Conservation (phyloP, 2,888 invertebrate species). For the Epinotia bilunana region DNA sequence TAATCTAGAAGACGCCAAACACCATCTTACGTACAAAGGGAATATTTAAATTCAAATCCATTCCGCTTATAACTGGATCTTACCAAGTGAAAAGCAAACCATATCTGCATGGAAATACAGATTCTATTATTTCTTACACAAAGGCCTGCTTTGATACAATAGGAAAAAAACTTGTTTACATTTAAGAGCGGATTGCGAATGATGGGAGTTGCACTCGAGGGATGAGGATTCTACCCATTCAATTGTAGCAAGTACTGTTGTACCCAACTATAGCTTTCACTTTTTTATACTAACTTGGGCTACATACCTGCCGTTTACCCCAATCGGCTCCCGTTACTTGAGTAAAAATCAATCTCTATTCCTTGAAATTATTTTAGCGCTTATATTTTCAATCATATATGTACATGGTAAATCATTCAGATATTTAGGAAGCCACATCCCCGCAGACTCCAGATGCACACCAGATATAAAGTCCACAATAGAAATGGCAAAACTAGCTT, state of each 20-base stretch:
- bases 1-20: constrained; percentile 54
- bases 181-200: constrained; percentile 53
- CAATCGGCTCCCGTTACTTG: too few relatives aligned
- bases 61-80: constrained; percentile 40
- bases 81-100: constrained; percentile 53
- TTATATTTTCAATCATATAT: too few relatives aligned
- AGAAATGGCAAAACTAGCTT: too few relatives aligned
- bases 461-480: too few relatives aligned
- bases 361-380: too few relatives aligned
- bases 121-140: constrained; percentile 66
- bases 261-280: neutral
- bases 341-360: too few relatives aligned
- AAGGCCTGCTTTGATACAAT: constrained; percentile 68
- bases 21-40: constrained; percentile 50
- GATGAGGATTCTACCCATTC: neutral
- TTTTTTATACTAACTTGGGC: too few relatives aligned
- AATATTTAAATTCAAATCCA: constrained; percentile 55
- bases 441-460: too few relatives aligned
- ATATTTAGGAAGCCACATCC: too few relatives aligned
- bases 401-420: too few relatives aligned
- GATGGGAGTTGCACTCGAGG: constrained; percentile 51
- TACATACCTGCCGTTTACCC: too few relatives aligned
- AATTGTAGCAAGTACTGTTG: neutral
- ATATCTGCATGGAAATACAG: constrained; percentile 52
- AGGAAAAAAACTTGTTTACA: constrained; percentile 68